Evolutionary conservation across 2,888 invertebrate genomes (phyloP).

Genomic region (Morinoia aosen): DNA sequence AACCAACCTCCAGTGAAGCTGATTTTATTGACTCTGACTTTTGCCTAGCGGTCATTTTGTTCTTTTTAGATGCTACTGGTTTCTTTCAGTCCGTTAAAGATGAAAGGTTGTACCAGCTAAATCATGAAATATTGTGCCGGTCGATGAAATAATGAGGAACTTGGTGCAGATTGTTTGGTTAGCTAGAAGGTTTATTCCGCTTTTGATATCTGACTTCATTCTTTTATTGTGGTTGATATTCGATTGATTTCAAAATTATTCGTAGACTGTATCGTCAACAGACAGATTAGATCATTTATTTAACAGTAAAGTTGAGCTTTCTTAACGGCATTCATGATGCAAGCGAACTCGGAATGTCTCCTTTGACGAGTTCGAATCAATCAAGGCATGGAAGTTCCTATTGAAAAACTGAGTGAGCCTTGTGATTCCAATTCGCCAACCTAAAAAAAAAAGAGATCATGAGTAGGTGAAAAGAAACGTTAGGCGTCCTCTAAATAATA

Average conservation of each 20-base stretch:
- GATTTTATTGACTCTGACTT: not conserved
- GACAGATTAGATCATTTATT: not conserved
- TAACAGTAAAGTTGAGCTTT: not conserved
- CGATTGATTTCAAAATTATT: not conserved
- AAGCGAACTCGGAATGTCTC: not conserved
- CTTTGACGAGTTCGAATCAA: too few relatives aligned
- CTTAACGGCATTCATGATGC: not conserved
- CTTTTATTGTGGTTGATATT: not conserved
- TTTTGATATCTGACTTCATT: not conserved
- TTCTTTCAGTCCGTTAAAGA: not conserved
- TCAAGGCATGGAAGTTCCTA: too few relatives aligned
- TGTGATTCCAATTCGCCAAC: too few relatives aligned
- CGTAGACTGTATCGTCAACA: not conserved
- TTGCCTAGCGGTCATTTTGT: not conserved
- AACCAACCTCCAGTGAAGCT: not conserved
- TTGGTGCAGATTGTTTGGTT: too few relatives aligned
- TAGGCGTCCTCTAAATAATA: not conserved
- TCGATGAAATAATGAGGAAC: too few relatives aligned
- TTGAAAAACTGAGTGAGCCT: too few relatives aligned
- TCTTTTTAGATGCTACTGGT: not conserved
- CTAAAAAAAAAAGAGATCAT: not conserved
- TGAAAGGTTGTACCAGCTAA: not conserved
- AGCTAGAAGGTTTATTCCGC: too few relatives aligned
- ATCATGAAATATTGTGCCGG: not conserved
- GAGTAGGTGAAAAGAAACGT: too few relatives aligned